phyloP scores from a whole-genome alignment of 2,888 invertebrate species.

The Cyaniris semiargus region DNA sequence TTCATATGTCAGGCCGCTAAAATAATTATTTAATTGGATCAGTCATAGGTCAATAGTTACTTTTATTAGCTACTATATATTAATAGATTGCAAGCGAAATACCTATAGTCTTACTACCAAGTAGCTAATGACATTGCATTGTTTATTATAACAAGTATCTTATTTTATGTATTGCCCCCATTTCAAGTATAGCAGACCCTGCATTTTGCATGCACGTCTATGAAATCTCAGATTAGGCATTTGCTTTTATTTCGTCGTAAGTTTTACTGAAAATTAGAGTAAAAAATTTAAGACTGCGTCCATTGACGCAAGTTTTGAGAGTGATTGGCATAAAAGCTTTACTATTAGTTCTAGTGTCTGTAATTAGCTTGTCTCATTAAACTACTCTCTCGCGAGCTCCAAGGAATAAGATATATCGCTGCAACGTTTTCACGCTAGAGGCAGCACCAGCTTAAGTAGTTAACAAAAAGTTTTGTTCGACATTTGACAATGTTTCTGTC shows the following conservation, averaged over 20 bases:
- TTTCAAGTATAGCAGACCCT: background rate
- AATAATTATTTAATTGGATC: too few species aligned
- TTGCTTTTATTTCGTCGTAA: background rate
- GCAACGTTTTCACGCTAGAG: too few species aligned
- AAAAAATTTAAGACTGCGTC: background rate
- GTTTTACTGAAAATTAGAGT: background rate
- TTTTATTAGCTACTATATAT: too few species aligned
- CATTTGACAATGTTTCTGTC: too few species aligned
- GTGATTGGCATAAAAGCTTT: constrained; percentile 11
- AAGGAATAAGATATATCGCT: background rate
- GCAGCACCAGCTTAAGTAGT: too few species aligned
- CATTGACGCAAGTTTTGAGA: background rate
- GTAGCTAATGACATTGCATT: too few species aligned
- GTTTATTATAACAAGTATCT: background rate
- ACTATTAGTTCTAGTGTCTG: constrained; percentile 13
- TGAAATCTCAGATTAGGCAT: background rate
- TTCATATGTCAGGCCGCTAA: too few species aligned
- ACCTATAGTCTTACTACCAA: too few species aligned
- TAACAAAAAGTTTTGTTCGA: too few species aligned
- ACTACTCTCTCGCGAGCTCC: background rate
- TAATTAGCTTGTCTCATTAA: background rate
- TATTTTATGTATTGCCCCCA: background rate
- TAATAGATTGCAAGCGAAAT: background rate
- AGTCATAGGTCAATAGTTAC: too few species aligned
- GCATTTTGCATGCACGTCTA: background rate